Conservation (phyloP, 2,113 vertebrate genomes). For the Leptodactylus fuscus region DNA sequence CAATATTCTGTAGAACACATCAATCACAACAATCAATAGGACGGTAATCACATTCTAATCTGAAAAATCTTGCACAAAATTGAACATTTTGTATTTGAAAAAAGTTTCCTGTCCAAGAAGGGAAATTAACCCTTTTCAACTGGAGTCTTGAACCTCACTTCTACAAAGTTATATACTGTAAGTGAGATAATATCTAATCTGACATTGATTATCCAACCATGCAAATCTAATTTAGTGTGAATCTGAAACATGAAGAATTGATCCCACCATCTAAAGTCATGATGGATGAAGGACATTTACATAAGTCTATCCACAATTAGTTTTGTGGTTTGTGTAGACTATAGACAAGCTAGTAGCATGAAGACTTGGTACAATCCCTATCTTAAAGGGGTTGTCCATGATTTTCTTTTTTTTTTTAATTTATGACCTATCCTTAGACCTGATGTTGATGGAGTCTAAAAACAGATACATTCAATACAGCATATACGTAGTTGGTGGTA, state of each 20-base stretch:
- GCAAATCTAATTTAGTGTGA: neutral
- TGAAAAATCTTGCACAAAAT: neutral
- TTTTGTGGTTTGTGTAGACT: neutral
- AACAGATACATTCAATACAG: too few relatives aligned
- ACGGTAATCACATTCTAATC: too few relatives aligned
- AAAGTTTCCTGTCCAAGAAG: neutral
- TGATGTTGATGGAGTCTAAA: too few relatives aligned
- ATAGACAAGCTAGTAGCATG: too few relatives aligned
- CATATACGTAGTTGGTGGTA: too few relatives aligned
- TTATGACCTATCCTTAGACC: too few relatives aligned
- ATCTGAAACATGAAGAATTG: neutral
- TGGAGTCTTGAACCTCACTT: neutral
- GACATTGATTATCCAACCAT: neutral
- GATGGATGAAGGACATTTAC: neutral
- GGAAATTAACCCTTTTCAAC: neutral
- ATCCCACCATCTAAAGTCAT: neutral
- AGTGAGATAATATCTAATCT: neutral
- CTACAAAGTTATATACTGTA: neutral
- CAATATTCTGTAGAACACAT: neutral
- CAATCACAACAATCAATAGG: neutral
- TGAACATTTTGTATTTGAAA: neutral
- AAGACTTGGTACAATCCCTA: too few relatives aligned
- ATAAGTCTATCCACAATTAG: neutral
- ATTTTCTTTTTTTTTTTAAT: too few relatives aligned
- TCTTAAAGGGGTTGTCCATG: too few relatives aligned